Conservation (phyloP, 2,797 vertebrate genomes). For the Trachops cirrhosus region DNA sequence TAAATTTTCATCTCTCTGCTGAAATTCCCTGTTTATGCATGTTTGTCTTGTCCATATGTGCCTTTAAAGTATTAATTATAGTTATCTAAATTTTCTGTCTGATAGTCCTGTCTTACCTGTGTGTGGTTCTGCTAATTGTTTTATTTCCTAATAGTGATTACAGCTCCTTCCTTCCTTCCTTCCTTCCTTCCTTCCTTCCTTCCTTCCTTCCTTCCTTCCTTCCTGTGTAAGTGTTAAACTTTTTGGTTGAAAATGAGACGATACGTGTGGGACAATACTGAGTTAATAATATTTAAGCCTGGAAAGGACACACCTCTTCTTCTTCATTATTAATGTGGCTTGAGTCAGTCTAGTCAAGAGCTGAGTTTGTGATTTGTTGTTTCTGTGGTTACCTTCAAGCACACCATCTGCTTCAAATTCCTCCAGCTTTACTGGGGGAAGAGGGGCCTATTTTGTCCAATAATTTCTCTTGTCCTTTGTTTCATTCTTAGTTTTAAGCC, state of each 20-base stretch:
- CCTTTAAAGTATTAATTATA: neutral
- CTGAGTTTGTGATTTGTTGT: neutral
- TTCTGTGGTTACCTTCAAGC: neutral
- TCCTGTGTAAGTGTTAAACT: neutral
- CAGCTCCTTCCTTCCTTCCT: rapidly evolving
- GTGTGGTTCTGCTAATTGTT: neutral
- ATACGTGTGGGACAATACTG: neutral
- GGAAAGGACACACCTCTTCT: neutral
- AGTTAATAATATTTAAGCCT: neutral
- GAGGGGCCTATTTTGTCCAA: neutral
- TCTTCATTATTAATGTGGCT: too few species aligned
- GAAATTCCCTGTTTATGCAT: neutral
- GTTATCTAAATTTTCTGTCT: neutral
- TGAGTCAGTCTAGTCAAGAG: neutral
- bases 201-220: rapidly evolving
- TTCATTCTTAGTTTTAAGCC: neutral
- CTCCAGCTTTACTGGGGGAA: neutral
- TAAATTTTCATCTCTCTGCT: neutral
- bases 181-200: too few species aligned
- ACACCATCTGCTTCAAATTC: neutral
- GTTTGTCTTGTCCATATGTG: neutral
- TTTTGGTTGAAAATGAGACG: neutral
- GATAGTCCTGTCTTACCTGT: neutral
- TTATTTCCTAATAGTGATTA: neutral
- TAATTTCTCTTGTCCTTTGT: neutral